These are phyloP conservation scores for Leucoraja erinaceus DNA, from an alignment of 2,113 vertebrate species.

Conservation along the genomic window DNA sequence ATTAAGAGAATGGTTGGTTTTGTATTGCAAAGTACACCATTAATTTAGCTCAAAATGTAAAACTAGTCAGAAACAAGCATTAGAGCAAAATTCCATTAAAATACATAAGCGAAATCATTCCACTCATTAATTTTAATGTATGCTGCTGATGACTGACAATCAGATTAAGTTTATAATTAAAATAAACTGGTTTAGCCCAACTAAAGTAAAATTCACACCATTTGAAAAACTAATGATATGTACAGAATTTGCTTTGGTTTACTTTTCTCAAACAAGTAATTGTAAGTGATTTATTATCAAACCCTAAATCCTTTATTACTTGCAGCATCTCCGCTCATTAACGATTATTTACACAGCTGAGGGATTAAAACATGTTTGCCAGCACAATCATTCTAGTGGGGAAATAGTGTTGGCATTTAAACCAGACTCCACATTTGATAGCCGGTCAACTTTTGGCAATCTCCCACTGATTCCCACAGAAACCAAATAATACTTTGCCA, in stretches of 20 bases:
- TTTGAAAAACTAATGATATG: not conserved
- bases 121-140: not conserved
- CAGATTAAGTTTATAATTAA: not conserved
- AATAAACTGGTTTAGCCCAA: not conserved
- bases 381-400: not conserved
- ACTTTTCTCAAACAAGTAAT: not conserved
- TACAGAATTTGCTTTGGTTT: not conserved
- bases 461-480: not conserved
- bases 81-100: too few relatives aligned
- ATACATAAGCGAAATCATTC: too few relatives aligned
- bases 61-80: too few relatives aligned
- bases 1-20: too few relatives aligned
- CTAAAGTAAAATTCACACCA: not conserved
- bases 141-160: not conserved
- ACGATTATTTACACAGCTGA: not conserved
- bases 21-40: too few relatives aligned
- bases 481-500: not conserved
- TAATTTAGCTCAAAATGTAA: too few relatives aligned
- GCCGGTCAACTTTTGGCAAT: not conserved
- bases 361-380: not conserved
- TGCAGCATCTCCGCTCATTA: not conserved
- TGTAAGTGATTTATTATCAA: not conserved
- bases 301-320: not conserved
- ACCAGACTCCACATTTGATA: not conserved
- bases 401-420: not conserved